Evolutionary conservation across 2,888 invertebrate species (phyloP).

Genomic region (Tetrapedia diversipes): DNA sequence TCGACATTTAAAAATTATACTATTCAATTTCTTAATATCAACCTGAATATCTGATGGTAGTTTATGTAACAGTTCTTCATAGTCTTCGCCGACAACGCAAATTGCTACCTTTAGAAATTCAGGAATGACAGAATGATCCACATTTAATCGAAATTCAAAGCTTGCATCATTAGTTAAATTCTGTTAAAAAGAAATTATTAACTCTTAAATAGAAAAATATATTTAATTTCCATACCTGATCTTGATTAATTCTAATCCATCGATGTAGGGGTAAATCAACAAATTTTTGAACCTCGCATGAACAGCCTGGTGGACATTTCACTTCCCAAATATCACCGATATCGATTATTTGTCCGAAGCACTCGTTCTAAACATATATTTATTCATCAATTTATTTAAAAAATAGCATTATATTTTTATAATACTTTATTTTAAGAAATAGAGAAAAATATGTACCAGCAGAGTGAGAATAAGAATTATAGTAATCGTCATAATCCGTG

Average conservation of each 20-base stretch:
- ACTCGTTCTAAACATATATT: slow-evolving; percentile 64
- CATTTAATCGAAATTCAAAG: slow-evolving; percentile 59
- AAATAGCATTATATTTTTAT: neutral
- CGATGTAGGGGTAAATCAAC: slow-evolving; percentile 78
- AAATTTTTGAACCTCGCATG: slow-evolving; percentile 78
- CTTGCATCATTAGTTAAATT: slow-evolving; percentile 30
- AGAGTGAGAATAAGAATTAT: slow-evolving; percentile 57
- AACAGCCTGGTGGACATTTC: slow-evolving; percentile 78
- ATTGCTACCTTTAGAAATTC: slow-evolving; percentile 77
- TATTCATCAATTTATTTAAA: slow-evolving; percentile 15
- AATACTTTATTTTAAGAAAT: slow-evolving; percentile 13
- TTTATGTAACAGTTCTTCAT: slow-evolving; percentile 69
- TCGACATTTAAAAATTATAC: neutral
- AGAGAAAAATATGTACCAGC: slow-evolving; percentile 62
- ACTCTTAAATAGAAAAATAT: neutral
- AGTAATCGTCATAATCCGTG: slow-evolving; percentile 64
- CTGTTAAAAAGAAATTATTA: slow-evolving; percentile 34
- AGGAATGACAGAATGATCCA: slow-evolving; percentile 66
- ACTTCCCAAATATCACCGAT: slow-evolving; percentile 76
- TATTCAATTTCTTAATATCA: neutral
- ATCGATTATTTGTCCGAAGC: slow-evolving; percentile 72
- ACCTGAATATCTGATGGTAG: slow-evolving; percentile 77
- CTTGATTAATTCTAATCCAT: slow-evolving; percentile 70
- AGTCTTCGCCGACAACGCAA: slow-evolving; percentile 73
- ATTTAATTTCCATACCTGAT: slow-evolving; percentile 49